Evolutionary conservation across 2,888 invertebrate genomes (phyloP).

Genomic region (Nomada flava): DNA sequence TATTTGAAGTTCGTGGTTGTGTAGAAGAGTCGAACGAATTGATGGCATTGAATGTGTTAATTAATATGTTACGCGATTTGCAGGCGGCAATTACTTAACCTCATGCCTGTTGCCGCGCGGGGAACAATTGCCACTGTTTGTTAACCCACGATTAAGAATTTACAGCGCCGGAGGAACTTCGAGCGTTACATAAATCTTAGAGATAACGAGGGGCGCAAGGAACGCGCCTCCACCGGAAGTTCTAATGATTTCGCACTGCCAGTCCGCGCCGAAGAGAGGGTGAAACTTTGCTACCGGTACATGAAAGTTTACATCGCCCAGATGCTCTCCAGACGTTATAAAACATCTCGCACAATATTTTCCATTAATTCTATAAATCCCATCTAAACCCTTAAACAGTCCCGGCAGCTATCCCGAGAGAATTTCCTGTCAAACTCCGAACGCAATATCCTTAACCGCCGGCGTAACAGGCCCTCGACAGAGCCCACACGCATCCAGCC

Average conservation of each 20-base stretch:
- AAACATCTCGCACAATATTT: neutral
- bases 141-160: conserved; percentile 24
- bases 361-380: neutral
- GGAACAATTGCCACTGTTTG: conserved; percentile 14
- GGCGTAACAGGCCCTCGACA: neutral
- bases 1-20: too few relatives aligned
- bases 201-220: conserved; percentile 18
- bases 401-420: neutral
- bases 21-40: neutral
- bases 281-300: neutral
- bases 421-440: neutral
- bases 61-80: neutral
- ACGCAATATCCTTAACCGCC: conserved; percentile 5
- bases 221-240: conserved; percentile 12
- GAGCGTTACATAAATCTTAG: conserved; percentile 17
- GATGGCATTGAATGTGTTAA: neutral
- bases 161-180: conserved; percentile 2
- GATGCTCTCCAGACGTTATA: too few relatives aligned
- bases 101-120: neutral
- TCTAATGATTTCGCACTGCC: conserved; percentile 14
- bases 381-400: neutral
- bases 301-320: neutral
- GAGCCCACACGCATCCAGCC: neutral
- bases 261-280: neutral
- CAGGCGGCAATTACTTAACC: neutral